Base-by-base conservation (phyloP, 2,888 invertebrate genomes). In the Phyllotreta cruciferae region DNA sequence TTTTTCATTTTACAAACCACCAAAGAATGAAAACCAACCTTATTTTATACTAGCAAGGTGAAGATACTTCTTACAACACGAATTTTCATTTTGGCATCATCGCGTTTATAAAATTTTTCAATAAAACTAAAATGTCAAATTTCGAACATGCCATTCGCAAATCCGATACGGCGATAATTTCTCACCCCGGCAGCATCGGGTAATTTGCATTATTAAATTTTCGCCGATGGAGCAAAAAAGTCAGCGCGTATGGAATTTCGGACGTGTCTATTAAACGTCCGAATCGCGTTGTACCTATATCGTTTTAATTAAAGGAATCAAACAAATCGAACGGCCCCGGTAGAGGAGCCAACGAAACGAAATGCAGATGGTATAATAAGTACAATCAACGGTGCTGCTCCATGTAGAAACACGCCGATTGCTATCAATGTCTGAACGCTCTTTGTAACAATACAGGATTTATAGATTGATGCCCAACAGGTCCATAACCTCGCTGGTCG, bases 391-490 rank as follows among this genome's bases (percentile, higher is more conserved):
- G 56, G 54, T 63, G 65, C 53, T 62, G 13, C 38, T 56, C 54
- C 57, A 69, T 70, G 66, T 61, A 67, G 66, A 64, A 66, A 52
- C 65, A 54, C 66, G 64, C 55, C 64, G 72, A 73, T 72, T 70
- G 70, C 69, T 70, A 71, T 72, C 73, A 58, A 69, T 70, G 69
- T 70, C 71, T 70, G 24, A 72, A 70, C 69, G 69, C 54, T 39
- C 45, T 38, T 44, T 44, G 44, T 44, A 71, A 69, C 68, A 45
- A 69, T 66, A 75, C 75, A 75, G 76, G 76, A 76, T 73, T 73
- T 71, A 76, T 76, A 75, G 72, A 69, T 71, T 67, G 71, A 67
- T 75, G 75, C 71, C 66, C 74, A 74, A 73, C 73, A 72, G 75
- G 76, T 76, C 74, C 74, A 74, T 71, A 75, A 74, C 76, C 75